Evolutionary conservation across 2,113 vertebrate genomes (phyloP).

Genomic region (Ictidomys tridecemlineatus): DNA sequence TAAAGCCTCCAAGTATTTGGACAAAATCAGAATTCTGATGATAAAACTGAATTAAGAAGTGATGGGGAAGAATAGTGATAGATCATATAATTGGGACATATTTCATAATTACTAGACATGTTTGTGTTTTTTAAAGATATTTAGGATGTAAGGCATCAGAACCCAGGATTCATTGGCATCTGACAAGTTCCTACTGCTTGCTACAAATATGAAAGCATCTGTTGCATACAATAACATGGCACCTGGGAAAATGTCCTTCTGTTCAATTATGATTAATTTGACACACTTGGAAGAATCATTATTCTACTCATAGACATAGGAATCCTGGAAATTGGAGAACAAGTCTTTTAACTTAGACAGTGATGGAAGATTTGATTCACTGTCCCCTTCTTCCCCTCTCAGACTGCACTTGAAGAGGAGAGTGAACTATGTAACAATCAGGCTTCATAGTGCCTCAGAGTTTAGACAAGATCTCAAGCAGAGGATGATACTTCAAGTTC

Average conservation of each 20-base stretch:
- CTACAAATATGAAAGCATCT: slow-evolving; percentile 21
- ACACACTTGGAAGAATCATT: not conserved
- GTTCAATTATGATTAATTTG: slow-evolving; percentile 38
- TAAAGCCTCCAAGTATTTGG: not conserved
- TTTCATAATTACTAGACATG: slow-evolving; percentile 48
- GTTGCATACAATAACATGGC: not conserved
- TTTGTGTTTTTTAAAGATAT: slow-evolving; percentile 7
- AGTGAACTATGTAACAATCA: not conserved
- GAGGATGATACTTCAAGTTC: not conserved
- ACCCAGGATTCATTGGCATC: slow-evolving; percentile 23
- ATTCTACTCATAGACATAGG: slow-evolving; percentile 39
- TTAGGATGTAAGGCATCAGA: slow-evolving; percentile 24
- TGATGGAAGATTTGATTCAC: not conserved
- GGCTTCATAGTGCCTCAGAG: not conserved
- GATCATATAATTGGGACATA: not conserved
- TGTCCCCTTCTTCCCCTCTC: not conserved
- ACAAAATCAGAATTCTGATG: slow-evolving; percentile 38
- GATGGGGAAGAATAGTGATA: not conserved
- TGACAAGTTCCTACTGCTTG: slow-evolving; percentile 22
- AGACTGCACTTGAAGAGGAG: not conserved
- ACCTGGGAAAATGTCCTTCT: slow-evolving; percentile 22
- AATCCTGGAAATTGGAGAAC: slow-evolving; percentile 14
- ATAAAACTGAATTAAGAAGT: not conserved
- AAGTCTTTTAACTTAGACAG: not conserved
- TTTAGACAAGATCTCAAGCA: not conserved